A percentile compares a stretch with the other conserved stretches of the same genome.
phyloP scores from a whole-genome alignment of 2,113 vertebrate species.

The Nyctibius bracteatus region DNA sequence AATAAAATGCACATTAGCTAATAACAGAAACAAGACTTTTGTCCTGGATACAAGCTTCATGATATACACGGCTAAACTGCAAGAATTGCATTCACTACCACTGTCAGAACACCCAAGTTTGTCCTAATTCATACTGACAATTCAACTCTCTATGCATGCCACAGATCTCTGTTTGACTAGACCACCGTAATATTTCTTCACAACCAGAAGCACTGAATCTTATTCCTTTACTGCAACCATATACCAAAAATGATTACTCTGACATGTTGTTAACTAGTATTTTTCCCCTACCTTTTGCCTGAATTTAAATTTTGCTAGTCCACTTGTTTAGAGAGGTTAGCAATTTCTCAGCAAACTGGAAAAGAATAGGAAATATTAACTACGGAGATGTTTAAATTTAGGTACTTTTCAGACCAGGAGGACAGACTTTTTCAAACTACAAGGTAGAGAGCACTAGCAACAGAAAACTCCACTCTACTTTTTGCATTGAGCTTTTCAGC shows the following conservation, averaged over 20 bases:
- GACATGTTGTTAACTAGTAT: not conserved
- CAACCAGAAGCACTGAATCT: not conserved
- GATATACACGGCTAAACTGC: rapidly evolving
- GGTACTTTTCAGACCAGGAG: not conserved
- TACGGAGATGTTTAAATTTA: not conserved
- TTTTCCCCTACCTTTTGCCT: not conserved
- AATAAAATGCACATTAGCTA: not conserved
- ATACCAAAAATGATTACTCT: not conserved
- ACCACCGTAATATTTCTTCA: not conserved
- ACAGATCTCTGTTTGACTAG: not conserved
- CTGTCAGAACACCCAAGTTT: not conserved
- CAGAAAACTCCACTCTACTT: not conserved
- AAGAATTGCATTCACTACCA: not conserved
- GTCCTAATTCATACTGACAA: not conserved
- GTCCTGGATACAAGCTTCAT: not conserved
- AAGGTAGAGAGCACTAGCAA: not conserved
- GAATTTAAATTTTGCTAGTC: not conserved
- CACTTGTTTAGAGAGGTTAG: not conserved
- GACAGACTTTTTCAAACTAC: not conserved
- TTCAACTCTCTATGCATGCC: not conserved
- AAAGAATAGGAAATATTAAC: not conserved
- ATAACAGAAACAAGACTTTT: not conserved
- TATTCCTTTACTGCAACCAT: not conserved
- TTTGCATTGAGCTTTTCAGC: not conserved
- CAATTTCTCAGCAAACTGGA: not conserved